phyloP scores from a whole-genome alignment of 1,140 invertebrate genomes.

The Brachystomella parvula region DNA sequence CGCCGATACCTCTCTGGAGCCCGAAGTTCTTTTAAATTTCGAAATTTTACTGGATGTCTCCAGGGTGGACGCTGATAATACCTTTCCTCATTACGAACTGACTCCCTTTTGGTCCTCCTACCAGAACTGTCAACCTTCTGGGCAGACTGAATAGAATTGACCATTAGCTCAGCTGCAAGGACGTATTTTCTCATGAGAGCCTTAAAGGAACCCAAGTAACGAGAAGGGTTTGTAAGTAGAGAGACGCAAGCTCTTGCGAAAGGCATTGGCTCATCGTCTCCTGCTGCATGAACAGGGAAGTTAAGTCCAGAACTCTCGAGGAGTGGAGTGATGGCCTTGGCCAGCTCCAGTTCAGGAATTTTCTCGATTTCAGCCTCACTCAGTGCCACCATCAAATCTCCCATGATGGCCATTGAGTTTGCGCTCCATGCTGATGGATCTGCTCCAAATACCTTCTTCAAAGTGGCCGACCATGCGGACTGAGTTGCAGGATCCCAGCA shows the following conservation, averaged over 20 bases:
- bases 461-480: conserved; percentile 22
- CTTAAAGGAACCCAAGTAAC: conserved; percentile 23
- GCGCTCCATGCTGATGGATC: conserved; percentile 29
- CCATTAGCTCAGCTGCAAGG: conserved; percentile 27
- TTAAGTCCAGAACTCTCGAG: conserved; percentile 16
- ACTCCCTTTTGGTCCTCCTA: too few species aligned
- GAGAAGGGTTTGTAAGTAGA: conserved; percentile 14
- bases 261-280: neutral
- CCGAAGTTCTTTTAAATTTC: too few species aligned
- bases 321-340: conserved; percentile 20
- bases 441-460: conserved; percentile 27
- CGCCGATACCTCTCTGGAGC: neutral
- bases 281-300: conserved; percentile 1
- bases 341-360: conserved; percentile 24
- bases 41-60: too few species aligned
- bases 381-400: conserved; percentile 28
- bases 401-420: conserved; percentile 18
- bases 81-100: too few species aligned
- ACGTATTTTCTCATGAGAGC: conserved; percentile 18
- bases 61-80: too few species aligned
- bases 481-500: conserved; percentile 19
- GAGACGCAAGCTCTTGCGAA: conserved; percentile 23
- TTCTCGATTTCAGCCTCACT: conserved; percentile 20
- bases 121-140: too few species aligned
- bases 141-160: conserved; percentile 20